A percentile compares a stretch with the other conserved stretches of the same genome.
Evolutionary conservation across 2,113 vertebrate genomes (phyloP).

Genomic region (Empidonax alnorum): DNA sequence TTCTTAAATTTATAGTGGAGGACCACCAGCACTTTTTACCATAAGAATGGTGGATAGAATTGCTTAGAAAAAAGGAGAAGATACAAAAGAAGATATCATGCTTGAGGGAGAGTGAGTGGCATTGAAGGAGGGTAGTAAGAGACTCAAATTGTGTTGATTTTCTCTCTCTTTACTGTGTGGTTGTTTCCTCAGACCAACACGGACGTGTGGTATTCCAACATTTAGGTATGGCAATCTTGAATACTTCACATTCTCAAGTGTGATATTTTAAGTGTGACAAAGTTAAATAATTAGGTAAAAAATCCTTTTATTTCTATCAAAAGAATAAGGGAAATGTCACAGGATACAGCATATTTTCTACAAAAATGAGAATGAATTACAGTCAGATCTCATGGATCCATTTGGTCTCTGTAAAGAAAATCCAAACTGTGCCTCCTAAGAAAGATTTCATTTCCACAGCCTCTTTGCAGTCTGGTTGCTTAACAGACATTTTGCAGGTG

Average conservation of each 20-base stretch:
- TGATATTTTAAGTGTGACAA: background rate
- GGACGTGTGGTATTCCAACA: background rate
- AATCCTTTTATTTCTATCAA: background rate
- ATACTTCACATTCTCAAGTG: background rate
- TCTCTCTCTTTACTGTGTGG: background rate
- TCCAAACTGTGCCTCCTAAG: background rate
- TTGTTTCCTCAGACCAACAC: background rate
- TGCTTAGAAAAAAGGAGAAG: background rate
- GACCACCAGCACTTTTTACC: background rate
- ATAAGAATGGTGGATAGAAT: background rate
- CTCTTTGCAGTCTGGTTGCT: background rate
- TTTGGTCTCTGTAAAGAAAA: no score
- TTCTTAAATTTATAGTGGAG: background rate
- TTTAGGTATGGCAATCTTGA: background rate
- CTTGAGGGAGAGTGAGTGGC: background rate
- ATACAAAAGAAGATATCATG: background rate
- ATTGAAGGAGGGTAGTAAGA: background rate
- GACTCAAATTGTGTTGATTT: background rate
- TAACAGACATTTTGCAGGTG: background rate
- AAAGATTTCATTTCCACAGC: background rate
- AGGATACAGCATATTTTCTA: background rate
- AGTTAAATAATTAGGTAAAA: background rate
- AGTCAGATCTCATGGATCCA: no score
- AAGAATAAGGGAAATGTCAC: background rate
- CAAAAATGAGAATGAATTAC: no score